Conservation (phyloP, 2,113 vertebrate species). For the Ptychochromis oligacanthus region DNA sequence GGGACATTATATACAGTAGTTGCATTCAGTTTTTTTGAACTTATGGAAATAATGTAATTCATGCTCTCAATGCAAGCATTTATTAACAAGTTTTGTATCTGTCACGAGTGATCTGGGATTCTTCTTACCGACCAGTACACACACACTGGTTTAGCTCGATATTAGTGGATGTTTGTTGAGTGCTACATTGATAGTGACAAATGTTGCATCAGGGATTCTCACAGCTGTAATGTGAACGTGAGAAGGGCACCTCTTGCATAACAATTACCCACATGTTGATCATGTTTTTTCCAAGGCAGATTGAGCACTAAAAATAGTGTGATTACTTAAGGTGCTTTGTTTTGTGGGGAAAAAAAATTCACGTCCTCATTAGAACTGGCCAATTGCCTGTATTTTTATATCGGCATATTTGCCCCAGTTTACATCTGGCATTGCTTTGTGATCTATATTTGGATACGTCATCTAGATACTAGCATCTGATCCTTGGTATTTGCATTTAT, state of each 20-base stretch:
- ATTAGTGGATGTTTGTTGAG: background rate
- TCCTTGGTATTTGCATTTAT: background rate
- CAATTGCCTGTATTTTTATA: background rate
- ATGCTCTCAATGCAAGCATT: background rate
- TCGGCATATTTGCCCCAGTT: background rate
- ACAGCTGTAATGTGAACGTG: slow-evolving; percentile 30
- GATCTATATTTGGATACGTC: background rate
- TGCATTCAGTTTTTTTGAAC: background rate
- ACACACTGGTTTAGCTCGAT: background rate
- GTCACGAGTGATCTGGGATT: background rate
- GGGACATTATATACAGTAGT: background rate
- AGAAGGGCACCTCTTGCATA: slow-evolving; percentile 43
- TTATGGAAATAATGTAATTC: background rate
- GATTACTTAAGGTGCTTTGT: slow-evolving; percentile 40
- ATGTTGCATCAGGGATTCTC: slow-evolving; percentile 15
- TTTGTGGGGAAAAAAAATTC: slow-evolving; percentile 2
- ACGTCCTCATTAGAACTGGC: background rate
- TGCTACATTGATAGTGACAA: background rate
- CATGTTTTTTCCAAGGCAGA: slow-evolving; percentile 13
- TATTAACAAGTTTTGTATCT: background rate
- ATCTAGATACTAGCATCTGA: background rate
- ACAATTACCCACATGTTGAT: slow-evolving; percentile 26
- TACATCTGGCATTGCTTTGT: background rate
- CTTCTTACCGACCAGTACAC: background rate
- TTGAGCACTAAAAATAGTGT: slow-evolving; percentile 27